Base-by-base conservation (phyloP, 2,888 invertebrate species). In the Leucophenga maculata region DNA sequence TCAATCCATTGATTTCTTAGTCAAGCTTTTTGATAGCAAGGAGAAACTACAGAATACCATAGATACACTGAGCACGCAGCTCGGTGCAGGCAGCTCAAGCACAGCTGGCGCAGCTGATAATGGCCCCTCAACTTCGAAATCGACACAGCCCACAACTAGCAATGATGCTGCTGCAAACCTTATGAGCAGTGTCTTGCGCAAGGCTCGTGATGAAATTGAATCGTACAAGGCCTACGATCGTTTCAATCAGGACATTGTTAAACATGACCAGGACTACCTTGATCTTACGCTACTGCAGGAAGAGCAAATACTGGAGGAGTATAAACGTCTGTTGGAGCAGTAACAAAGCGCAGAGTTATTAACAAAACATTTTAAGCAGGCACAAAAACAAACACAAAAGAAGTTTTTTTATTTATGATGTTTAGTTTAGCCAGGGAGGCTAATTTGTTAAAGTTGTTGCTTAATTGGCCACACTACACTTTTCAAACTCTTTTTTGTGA, bases 251-350 rank as follows among this genome's bases (percentile, higher is more conserved):
- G 92, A 92, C 73, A 86, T 92, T 48, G 83, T 77, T 1, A 72
- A 74, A 20, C 91, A 91, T 72, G 94, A 94, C 50, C 93, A 94
- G 77, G 94, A 94, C 75, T 93, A 95, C 83, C 89, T 95, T 68
- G 94, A 95, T 88, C 88, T 94, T 16, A 90, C 92, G 0, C 89
- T 95, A 16, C 87, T 90, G 0, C 92, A 93, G 73, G 95, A 95
- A 85, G 92, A 93, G 78, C 88, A 91, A 48, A 92, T 93, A 80
- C 89, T 94, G 1, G 90, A 88, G 16, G 92, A 93, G 84, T 94
- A 94, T 87, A 91, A 92, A 85, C 90, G 90, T 0, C 86, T 93
- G 64, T 88, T 93, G 13, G 85, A 86, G 64, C 85, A 86, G 72
- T 87, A 71, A 50, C 6, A 50, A 50, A 50, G 13, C 6, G 16